phyloP scores from a whole-genome alignment of 2,888 invertebrate species.

The Orchesellides sinensis region DNA sequence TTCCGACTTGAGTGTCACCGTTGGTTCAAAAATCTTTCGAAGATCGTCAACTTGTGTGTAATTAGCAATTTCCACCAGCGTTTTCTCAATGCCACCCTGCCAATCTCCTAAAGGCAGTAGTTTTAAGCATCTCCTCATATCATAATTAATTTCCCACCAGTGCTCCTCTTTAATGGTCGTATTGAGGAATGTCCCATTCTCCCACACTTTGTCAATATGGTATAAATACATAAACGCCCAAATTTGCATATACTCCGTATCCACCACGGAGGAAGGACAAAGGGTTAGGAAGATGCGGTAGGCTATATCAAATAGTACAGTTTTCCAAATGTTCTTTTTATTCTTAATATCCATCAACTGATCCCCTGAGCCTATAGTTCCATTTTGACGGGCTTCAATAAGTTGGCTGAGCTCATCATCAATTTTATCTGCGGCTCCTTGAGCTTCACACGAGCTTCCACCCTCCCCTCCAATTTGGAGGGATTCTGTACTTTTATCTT shows the following conservation, averaged over 20 bases:
- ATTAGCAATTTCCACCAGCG: neutral
- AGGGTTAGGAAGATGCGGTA: neutral
- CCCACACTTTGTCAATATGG: conserved; percentile 31
- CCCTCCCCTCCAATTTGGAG: neutral
- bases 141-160: conserved; percentile 37
- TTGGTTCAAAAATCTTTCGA: no score
- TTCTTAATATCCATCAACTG: conserved; percentile 20
- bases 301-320: conserved; percentile 37
- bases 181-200: neutral
- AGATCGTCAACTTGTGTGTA: conserved; percentile 6
- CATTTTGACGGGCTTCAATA: conserved; percentile 30
- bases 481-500: no score
- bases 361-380: conserved; percentile 19
- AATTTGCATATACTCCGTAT: conserved; percentile 6
- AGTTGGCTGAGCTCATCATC: conserved; percentile 5
- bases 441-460: neutral
- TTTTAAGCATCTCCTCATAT: conserved; percentile 36
- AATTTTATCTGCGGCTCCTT: neutral
- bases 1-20: no score
- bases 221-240: conserved; percentile 16
- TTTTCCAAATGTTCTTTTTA: conserved; percentile 27
- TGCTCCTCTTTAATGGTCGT: conserved; percentile 5
- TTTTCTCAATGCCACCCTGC: no score
- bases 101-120: no score
- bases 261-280: conserved; percentile 26